Percentiles rank a stretch among this genome's conserved stretches.
Conservation (phyloP, 2,888 invertebrate species). For the Nomada hirtipes region DNA sequence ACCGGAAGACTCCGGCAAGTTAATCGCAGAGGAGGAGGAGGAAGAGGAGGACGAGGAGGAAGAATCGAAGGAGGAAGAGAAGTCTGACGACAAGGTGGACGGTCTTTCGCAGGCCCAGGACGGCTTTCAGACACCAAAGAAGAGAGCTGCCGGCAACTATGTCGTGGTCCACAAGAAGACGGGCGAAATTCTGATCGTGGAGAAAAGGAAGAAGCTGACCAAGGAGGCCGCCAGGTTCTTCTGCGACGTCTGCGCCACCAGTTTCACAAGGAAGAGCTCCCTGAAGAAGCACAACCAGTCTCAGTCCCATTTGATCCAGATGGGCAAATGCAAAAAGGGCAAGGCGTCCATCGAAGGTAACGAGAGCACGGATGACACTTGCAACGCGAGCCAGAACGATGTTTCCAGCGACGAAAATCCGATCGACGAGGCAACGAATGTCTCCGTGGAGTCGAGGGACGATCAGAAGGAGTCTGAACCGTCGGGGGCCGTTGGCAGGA, state of each 20-base stretch:
- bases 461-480: background rate
- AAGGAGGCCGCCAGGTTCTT: slow-evolving; percentile 82
- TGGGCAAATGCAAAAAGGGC: slow-evolving; percentile 62
- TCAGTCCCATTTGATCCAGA: slow-evolving; percentile 80
- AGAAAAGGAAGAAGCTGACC: slow-evolving; percentile 82
- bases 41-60: background rate
- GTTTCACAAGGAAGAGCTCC: slow-evolving; percentile 82
- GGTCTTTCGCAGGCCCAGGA: slow-evolving; percentile 24
- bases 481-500: background rate
- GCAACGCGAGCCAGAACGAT: slow-evolving; percentile 13
- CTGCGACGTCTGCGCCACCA: slow-evolving; percentile 81
- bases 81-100: background rate
- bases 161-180: slow-evolving; percentile 81
- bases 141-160: slow-evolving; percentile 78
- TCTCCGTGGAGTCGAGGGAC: background rate
- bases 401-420: slow-evolving; percentile 18
- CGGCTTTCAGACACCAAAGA: slow-evolving; percentile 75
- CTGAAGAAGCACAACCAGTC: slow-evolving; percentile 82
- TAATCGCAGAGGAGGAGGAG: background rate
- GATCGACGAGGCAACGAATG: background rate
- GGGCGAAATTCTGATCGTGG: slow-evolving; percentile 81
- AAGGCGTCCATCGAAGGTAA: slow-evolving; percentile 43
- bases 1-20: background rate
- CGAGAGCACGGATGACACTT: slow-evolving; percentile 24
- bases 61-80: background rate